Percentiles rank a stretch among this genome's conserved stretches.
These are phyloP conservation scores for Scaptomyza montana DNA, from an alignment of 1,140 invertebrate genomes.

Conservation along the genomic window DNA sequence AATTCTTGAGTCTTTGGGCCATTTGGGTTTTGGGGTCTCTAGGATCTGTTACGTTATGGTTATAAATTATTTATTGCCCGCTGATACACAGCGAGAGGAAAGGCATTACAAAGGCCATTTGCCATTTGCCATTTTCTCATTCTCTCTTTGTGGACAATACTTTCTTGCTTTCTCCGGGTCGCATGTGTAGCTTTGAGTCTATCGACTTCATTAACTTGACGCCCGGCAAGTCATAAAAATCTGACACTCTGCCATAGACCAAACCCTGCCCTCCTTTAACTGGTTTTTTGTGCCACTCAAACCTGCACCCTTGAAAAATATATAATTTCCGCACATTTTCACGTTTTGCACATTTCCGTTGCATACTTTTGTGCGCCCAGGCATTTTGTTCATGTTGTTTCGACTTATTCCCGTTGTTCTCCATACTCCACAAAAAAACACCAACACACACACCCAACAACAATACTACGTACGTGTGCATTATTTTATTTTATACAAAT, in stretches of 20 bases:
- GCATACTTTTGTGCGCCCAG: constrained; percentile 74
- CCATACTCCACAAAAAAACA: neutral
- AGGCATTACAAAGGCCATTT: constrained; percentile 44
- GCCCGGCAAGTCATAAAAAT: constrained; percentile 69
- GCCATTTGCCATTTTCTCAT: constrained; percentile 30
- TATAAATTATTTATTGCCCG: constrained; percentile 77
- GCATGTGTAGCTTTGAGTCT: constrained; percentile 51
- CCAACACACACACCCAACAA: no score
- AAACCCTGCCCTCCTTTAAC: neutral
- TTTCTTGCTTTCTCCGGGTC: constrained; percentile 11
- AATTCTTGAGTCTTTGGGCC: constrained; percentile 1
- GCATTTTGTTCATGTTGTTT: constrained; percentile 61
- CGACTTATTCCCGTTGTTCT: constrained; percentile 41
- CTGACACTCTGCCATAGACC: constrained; percentile 27
- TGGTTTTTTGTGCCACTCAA: constrained; percentile 11
- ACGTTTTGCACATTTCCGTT: constrained; percentile 79
- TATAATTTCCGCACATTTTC: constrained; percentile 81
- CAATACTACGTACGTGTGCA: constrained; percentile 20
- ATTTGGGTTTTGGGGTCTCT: constrained; percentile 19
- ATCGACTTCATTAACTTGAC: constrained; percentile 70
- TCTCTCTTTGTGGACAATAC: neutral
- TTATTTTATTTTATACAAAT: constrained; percentile 77
- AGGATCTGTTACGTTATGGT: constrained; percentile 62
- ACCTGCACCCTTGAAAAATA: constrained; percentile 50
- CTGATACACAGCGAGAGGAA: constrained; percentile 42